Conservation (phyloP, 2,888 invertebrate species). For the Silvanus unidentatus region DNA sequence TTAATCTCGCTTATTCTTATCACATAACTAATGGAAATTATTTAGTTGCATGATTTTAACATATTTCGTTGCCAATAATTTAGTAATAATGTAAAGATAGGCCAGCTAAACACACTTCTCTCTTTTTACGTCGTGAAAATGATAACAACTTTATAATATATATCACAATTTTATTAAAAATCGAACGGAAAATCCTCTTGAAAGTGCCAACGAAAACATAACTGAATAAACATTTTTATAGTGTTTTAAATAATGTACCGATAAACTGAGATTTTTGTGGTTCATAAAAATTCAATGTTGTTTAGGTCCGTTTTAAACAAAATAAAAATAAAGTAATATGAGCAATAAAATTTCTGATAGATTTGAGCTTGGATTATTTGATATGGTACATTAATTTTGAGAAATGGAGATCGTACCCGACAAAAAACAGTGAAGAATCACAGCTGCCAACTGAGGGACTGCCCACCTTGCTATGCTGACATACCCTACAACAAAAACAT, state of each 20-base stretch:
- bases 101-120: no score
- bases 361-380: conserved; percentile 29
- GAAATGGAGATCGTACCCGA: conserved; percentile 35
- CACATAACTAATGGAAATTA: no score
- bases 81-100: no score
- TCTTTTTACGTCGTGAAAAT: no score
- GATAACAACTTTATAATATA: no score
- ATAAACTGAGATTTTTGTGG: neutral
- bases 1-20: conserved; percentile 5
- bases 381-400: conserved; percentile 37
- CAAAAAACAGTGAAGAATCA: conserved; percentile 42
- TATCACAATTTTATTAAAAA: no score
- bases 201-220: no score
- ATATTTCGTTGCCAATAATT: no score
- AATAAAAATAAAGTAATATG: conserved; percentile 18
- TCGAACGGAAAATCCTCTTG: no score
- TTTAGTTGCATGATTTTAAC: no score
- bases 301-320: neutral
- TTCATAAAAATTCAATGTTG: no score
- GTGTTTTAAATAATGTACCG: neutral
- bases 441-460: conserved; percentile 41
- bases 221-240: neutral
- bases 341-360: conserved; percentile 27
- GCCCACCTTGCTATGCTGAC: conserved; percentile 42
- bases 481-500: conserved; percentile 43